Percentiles rank a stretch among this genome's conserved stretches.
These are phyloP conservation scores for Tympanoctomys barrerae DNA, from an alignment of 2,797 vertebrate genomes.

Conservation along the genomic window DNA sequence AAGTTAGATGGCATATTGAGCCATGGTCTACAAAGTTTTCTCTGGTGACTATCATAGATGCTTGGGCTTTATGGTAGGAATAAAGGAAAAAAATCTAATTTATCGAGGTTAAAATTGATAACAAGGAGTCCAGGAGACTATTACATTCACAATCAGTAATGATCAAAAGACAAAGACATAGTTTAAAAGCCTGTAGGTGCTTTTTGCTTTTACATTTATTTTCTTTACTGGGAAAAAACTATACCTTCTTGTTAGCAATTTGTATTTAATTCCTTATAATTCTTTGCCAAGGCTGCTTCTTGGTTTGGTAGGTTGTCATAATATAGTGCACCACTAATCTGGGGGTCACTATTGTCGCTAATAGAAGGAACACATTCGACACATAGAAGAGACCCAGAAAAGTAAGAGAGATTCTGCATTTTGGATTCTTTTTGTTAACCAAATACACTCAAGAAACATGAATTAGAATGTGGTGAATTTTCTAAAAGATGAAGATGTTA, in stretches of 20 bases:
- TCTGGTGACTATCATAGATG: neutral
- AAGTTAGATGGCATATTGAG: neutral
- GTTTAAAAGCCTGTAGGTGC: neutral
- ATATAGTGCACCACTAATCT: neutral
- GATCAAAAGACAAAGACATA: neutral
- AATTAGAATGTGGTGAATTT: neutral
- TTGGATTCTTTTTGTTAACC: neutral
- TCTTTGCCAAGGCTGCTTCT: neutral
- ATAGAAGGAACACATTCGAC: neutral
- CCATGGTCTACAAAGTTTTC: neutral
- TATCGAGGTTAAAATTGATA: neutral
- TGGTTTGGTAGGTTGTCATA: neutral
- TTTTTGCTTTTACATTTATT: constrained; percentile 26
- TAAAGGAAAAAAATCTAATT: neutral
- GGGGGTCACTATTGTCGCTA: neutral
- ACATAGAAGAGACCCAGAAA: neutral
- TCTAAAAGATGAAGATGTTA: neutral
- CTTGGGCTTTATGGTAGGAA: neutral
- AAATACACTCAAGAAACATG: neutral
- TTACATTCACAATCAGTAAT: neutral
- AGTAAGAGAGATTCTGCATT: fast-evolving
- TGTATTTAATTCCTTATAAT: constrained; percentile 15
- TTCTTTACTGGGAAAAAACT: neutral
- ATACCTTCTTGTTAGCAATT: neutral
- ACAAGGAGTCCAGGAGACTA: neutral